Evolutionary conservation across 2,113 vertebrate genomes (phyloP).

Genomic region (Eolophus roseicapilla): DNA sequence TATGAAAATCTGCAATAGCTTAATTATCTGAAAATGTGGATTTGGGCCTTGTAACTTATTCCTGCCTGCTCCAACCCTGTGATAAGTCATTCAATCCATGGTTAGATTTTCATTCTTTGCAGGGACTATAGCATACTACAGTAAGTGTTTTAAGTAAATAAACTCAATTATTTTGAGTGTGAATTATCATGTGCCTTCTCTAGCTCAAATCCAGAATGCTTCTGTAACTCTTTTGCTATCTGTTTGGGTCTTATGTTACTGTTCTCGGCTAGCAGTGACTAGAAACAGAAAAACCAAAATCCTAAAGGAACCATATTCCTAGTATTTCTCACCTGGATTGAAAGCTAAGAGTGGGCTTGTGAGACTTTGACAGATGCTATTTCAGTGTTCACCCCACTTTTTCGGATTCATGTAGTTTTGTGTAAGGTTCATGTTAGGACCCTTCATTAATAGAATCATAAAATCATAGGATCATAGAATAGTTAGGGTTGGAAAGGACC

Average conservation of each 20-base stretch:
- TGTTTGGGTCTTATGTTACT: not conserved
- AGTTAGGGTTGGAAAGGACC: no score
- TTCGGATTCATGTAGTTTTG: not conserved
- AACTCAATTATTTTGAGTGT: fast-evolving
- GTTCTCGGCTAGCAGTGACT: not conserved
- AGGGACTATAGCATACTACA: no score
- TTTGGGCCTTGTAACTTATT: not conserved
- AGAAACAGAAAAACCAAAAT: not conserved
- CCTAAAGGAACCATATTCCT: not conserved
- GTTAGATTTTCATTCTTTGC: not conserved
- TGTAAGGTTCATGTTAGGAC: not conserved
- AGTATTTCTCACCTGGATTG: not conserved
- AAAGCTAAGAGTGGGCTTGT: not conserved
- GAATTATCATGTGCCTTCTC: not conserved
- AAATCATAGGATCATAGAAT: no score
- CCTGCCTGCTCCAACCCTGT: not conserved
- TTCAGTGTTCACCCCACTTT: not conserved
- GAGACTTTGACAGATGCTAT: not conserved
- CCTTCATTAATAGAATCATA: not conserved
- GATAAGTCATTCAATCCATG: fast-evolving
- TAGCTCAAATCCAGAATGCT: not conserved
- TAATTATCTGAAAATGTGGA: not conserved
- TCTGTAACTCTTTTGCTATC: not conserved
- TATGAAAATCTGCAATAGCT: not conserved
- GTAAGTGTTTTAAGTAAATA: not conserved